Evolutionary conservation across 2,888 invertebrate genomes (phyloP).

Genomic region (Cotesia congregata): DNA sequence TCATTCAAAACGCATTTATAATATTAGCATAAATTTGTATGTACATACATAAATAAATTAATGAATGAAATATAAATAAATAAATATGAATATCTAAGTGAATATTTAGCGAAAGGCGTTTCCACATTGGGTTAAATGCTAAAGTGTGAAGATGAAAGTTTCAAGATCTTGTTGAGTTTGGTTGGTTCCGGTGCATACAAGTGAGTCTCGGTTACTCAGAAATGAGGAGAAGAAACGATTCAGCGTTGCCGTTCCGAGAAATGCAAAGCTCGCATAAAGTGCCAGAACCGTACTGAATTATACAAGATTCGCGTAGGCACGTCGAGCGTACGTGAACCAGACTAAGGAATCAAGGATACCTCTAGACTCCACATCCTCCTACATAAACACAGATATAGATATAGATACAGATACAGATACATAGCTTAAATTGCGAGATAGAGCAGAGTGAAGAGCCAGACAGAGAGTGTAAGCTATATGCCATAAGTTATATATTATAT

Average conservation of each 20-base stretch:
- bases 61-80: not conserved
- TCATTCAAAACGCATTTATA: not conserved
- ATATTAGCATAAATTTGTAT: not conserved
- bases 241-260: not conserved
- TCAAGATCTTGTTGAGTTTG: slow-evolving; percentile 17
- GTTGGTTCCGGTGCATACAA: not conserved
- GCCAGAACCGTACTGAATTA: slow-evolving; percentile 59
- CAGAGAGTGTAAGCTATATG: not conserved
- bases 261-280: slow-evolving; percentile 51
- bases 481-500: no score
- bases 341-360: slow-evolving; percentile 6
- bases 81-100: not conserved
- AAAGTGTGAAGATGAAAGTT: slow-evolving; percentile 22
- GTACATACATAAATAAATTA: not conserved
- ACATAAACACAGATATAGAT: not conserved
- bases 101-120: not conserved
- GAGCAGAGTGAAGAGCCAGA: not conserved
- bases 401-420: not conserved
- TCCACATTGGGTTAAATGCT: not conserved
- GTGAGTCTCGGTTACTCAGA: slow-evolving; percentile 5
- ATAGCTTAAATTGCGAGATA: not conserved
- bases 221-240: slow-evolving; percentile 11
- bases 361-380: not conserved
- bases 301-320: slow-evolving; percentile 40
- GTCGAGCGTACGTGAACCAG: not conserved